Evolutionary conservation across 2,113 vertebrate species (phyloP).

Genomic region (Paralichthys olivaceus): DNA sequence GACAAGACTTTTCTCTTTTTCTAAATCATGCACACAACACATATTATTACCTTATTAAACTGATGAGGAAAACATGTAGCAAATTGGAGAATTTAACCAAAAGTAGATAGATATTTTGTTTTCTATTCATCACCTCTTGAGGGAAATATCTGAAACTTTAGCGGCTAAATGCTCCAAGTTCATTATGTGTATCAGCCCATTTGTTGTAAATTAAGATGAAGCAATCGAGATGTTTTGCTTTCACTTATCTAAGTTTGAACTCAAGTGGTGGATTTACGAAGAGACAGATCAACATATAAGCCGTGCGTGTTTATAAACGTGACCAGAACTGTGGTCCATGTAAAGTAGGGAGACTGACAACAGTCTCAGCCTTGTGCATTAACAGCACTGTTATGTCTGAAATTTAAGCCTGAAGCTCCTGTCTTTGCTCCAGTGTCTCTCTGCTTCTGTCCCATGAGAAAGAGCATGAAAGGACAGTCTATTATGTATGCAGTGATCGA

Average conservation of each 20-base stretch:
- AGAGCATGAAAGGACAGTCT: slow-evolving; percentile 22
- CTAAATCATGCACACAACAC: too few species aligned
- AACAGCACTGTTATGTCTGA: neutral
- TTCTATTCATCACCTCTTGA: too few species aligned
- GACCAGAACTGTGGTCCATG: neutral
- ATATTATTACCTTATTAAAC: too few species aligned
- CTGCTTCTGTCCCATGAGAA: slow-evolving; percentile 3
- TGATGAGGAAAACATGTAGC: too few species aligned
- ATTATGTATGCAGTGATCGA: slow-evolving; percentile 53
- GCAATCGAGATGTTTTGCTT: too few species aligned
- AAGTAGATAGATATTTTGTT: too few species aligned
- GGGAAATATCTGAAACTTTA: too few species aligned
- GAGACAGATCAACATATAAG: neutral
- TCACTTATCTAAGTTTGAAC: neutral
- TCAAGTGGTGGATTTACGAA: neutral
- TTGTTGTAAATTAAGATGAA: too few species aligned
- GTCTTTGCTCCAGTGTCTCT: neutral
- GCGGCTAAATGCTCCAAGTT: too few species aligned
- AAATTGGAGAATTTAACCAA: too few species aligned
- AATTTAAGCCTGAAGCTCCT: neutral
- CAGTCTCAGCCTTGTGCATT: neutral
- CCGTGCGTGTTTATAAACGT: neutral
- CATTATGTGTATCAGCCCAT: too few species aligned
- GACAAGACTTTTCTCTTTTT: too few species aligned
- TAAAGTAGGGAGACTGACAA: neutral